A percentile compares a stretch with the other conserved stretches of the same genome.
Conservation (phyloP, 2,113 vertebrate genomes). For the Urocolius indicus region DNA sequence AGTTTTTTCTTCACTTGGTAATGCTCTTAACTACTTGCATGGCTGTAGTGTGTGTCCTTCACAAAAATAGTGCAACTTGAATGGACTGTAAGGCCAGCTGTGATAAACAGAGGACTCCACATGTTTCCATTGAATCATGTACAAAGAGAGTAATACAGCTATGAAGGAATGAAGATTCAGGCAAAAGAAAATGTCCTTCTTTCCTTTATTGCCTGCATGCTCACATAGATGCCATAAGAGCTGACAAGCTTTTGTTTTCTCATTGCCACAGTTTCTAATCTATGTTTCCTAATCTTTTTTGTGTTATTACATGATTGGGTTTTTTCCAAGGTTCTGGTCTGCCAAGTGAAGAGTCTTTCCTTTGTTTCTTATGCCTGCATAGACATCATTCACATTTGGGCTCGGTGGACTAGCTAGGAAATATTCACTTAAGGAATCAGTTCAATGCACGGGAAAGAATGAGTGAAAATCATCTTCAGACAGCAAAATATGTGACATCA, state of each 20-base stretch:
- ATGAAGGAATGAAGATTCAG: neutral
- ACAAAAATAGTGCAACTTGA: neutral
- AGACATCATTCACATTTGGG: neutral
- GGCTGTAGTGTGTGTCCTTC: neutral
- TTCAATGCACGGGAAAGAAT: neutral
- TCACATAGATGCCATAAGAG: neutral
- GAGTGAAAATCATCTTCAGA: constrained; percentile 14
- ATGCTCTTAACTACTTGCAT: neutral
- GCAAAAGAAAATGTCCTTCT: neutral
- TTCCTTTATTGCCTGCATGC: neutral
- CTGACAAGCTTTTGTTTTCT: neutral
- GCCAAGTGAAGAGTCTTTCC: neutral
- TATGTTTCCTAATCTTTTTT: neutral
- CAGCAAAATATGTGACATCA: neutral
- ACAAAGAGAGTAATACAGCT: neutral
- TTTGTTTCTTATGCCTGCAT: neutral
- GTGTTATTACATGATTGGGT: neutral
- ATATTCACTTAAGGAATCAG: neutral
- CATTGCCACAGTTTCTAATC: neutral
- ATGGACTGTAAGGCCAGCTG: neutral
- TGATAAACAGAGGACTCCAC: neutral
- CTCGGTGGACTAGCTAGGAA: neutral
- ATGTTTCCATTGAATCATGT: neutral
- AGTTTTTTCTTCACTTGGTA: neutral
- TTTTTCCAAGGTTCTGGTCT: neutral